Evolutionary conservation across 2,113 vertebrate genomes (phyloP).

Genomic region (Paraplagusia blochii): DNA sequence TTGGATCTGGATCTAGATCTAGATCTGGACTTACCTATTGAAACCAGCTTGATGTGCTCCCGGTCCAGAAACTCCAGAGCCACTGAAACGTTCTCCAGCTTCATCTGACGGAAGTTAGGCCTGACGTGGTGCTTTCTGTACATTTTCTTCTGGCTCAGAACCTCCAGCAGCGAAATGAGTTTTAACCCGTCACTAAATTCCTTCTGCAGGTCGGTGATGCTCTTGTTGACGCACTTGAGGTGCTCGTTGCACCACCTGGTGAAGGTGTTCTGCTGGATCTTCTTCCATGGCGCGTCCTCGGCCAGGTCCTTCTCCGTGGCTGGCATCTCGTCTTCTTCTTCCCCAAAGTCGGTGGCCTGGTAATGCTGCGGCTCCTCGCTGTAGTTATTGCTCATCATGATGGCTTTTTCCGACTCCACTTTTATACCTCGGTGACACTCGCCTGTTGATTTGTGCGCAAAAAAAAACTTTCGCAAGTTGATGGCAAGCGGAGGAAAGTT

Average conservation of each 20-base stretch:
- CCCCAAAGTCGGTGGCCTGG: conserved; percentile 74
- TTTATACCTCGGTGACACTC: conserved; percentile 68
- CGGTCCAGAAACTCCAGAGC: conserved; percentile 93
- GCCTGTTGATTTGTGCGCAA: conserved; percentile 54
- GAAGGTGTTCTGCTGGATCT: conserved; percentile 98
- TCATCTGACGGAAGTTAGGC: conserved; percentile 96
- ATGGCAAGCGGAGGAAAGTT: conserved; percentile 57
- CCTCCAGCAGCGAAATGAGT: conserved; percentile 89
- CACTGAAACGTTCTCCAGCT: conserved; percentile 95
- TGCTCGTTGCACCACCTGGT: conserved; percentile 95
- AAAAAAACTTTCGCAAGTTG: conserved; percentile 52
- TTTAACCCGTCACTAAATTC: conserved; percentile 91
- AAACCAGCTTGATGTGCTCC: conserved; percentile 93
- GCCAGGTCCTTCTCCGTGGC: conserved; percentile 95
- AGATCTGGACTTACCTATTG: conserved; percentile 91
- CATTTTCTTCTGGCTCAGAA: conserved; percentile 96
- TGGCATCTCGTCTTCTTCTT: conserved; percentile 86
- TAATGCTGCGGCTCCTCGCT: conserved; percentile 75
- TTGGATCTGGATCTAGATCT: too few species aligned
- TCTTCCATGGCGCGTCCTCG: conserved; percentile 96
- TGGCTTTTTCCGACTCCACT: conserved; percentile 53
- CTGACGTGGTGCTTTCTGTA: conserved; percentile 89
- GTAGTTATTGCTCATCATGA: conserved; percentile 78
- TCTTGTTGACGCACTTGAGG: conserved; percentile 87
- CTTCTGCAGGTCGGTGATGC: conserved; percentile 85